Evolutionary conservation across 2,888 invertebrate genomes (phyloP), one percentile per base, ranked within the genome.

Genomic region (Leistus spinibarbis): DNA sequence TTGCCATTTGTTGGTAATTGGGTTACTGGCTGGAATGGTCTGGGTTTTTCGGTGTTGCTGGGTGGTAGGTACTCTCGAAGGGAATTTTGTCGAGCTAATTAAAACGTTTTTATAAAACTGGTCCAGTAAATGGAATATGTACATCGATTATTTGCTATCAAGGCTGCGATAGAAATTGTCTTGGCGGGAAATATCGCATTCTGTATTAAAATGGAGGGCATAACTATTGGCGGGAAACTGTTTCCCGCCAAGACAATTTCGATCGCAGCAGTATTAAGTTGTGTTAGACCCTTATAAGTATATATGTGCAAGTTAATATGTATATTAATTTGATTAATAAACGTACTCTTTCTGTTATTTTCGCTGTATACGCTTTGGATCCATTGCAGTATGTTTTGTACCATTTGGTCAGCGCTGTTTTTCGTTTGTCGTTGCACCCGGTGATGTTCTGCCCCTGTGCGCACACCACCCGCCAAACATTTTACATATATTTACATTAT

Each of bases 371-470:
- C 89, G 79, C 90, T 91, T 83, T 93, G 92, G 78, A 93, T 89
- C 93, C 93, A 93, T 79, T 91, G 90, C 76, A 93, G 88, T 79
- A 93, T 90, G 82, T 92, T 91, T 83, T 90, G 89, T 73, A 93
- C 92, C 90, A 92, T 92, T 82, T 91, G 90, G 82, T 93, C 93
- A 69, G 91, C 89, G 78, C 88, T 89, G 23, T 87, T 86, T 70
- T 87, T 87, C 17, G 84, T 84, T 80, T 88, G 88, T 82, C 88
- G 86, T 69, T 84, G 85, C 63, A 86, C 84, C 75, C 86, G 62
- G 24, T 60, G 73, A 27, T 73, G 84, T 66, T 83, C 80, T 9
- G 87, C 86, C 69, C 86, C 88, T 88, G 87, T 80, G 88, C 87
- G 85, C 16, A 3, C 24, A 54, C 16, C 16, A 54, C 56, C 67